Evolutionary conservation across 2,888 invertebrate genomes (phyloP), one percentile per base, ranked within the genome.

Genomic region (Balanococcus diminutus): DNA sequence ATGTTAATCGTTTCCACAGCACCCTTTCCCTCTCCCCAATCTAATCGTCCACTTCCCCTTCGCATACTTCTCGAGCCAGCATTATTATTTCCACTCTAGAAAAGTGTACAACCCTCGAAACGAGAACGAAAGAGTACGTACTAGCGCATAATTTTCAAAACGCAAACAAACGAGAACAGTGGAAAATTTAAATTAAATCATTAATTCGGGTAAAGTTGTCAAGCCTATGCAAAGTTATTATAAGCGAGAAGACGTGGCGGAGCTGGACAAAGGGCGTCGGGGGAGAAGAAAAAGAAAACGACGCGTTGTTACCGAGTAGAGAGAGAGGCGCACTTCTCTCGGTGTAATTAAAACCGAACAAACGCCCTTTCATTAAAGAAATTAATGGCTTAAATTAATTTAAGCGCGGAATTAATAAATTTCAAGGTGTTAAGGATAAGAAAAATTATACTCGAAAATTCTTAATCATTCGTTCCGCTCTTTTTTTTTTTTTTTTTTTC

Each of bases 111-210:
- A n/a, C n/a, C n/a, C n/a, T n/a, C n/a, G n/a, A n/a, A n/a, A n/a
- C n/a, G n/a, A n/a, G n/a, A n/a, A n/a, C n/a, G n/a, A n/a, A 42
- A 42, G 42, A 42, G 16, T 42, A 42, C 42, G 14, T 16, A 42
- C n/a, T n/a, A n/a, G n/a, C 16, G 42, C 16, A 42, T 42, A 42
- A 42, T 42, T 42, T 42, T 42, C 42, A 42, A 42, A 42, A 42
- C 16, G 42, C 42, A 42, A 42, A 42, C 42, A 42, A 42, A 56
- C 56, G 56, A 56, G 56, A 56, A 56, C 56, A 22, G 56, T 9
- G 31, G 82, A 83, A 82, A 83, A 83, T 83, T 83, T 83, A 83
- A 83, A 83, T 83, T 83, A 83, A 83, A 83, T 83, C 82, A 83
- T 83, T 83, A 83, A 83, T 83, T 83, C 51, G 61, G 61, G 81